Evolutionary conservation across 2,797 vertebrate genomes (phyloP).

Genomic region (Phrynocephalus forsythii): DNA sequence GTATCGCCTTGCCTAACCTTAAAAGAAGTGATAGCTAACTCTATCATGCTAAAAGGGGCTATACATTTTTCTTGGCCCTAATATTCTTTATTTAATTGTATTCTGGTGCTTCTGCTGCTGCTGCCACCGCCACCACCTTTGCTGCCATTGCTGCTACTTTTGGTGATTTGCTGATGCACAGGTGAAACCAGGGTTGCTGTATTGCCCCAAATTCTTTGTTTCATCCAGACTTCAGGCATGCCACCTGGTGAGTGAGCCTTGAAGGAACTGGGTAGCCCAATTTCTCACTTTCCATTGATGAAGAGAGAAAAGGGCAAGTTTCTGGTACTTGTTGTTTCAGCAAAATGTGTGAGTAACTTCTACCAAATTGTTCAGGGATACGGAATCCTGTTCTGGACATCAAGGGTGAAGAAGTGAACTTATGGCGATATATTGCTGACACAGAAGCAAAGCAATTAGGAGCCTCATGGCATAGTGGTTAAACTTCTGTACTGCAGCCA

Average conservation of each 20-base stretch:
- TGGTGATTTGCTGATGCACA: constrained; percentile 14
- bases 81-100: background rate
- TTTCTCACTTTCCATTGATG: background rate
- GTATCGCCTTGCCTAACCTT: background rate
- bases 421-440: no score
- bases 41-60: background rate
- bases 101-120: no score
- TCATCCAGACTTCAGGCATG: background rate
- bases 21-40: constrained; percentile 26
- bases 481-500: no score
- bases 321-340: background rate
- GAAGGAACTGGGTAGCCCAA: background rate
- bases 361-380: background rate
- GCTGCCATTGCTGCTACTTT: background rate
- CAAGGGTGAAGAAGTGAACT: background rate
- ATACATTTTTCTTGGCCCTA: constrained; percentile 41
- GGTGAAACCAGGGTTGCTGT: constrained; percentile 13
- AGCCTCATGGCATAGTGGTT: no score
- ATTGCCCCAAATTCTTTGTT: background rate
- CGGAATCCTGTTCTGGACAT: no score
- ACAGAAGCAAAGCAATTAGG: no score
- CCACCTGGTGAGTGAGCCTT: background rate
- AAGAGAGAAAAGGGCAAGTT: no score
- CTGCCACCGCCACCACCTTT: background rate
- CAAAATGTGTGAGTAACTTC: background rate